phyloP scores from a whole-genome alignment of 1,140 invertebrate genomes.

The Drosophila mojavensis region DNA sequence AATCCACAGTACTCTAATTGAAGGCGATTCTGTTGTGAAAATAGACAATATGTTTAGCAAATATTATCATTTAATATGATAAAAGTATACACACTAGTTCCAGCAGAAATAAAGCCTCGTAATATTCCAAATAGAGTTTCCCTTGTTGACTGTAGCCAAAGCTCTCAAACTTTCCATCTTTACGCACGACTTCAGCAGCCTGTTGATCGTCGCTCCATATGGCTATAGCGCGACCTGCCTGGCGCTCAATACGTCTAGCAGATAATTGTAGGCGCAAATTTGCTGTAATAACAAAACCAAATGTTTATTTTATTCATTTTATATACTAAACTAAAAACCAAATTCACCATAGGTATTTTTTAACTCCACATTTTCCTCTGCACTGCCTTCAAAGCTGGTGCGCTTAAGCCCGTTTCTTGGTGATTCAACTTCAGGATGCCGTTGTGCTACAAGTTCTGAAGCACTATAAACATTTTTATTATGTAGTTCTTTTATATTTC shows the following conservation, averaged over 20 bases:
- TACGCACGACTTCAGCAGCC: conserved; percentile 63
- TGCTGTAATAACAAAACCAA: conserved; percentile 38
- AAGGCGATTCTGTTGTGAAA: conserved; percentile 58
- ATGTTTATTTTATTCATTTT: background rate
- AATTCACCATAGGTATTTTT: conserved; percentile 39
- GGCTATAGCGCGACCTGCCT: conserved; percentile 62
- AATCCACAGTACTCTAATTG: conserved; percentile 61
- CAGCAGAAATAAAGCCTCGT: conserved; percentile 72
- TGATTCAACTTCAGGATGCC: conserved; percentile 48
- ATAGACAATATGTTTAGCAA: background rate
- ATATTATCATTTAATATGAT: background rate
- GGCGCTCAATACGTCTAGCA: conserved; percentile 61
- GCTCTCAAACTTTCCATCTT: conserved; percentile 78
- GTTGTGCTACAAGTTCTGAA: conserved; percentile 47
- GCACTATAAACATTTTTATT: conserved; percentile 33
- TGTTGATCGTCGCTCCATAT: conserved; percentile 61
- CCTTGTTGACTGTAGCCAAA: conserved; percentile 65
- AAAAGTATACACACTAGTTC: conserved; percentile 57
- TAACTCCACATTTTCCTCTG: conserved; percentile 45
- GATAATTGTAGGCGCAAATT: conserved; percentile 57
- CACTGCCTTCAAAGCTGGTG: conserved; percentile 51
- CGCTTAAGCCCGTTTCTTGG: conserved; percentile 56
- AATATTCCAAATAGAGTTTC: conserved; percentile 67
- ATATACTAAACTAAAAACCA: background rate
- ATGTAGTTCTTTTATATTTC: background rate